Evolutionary conservation across 2,888 invertebrate species (phyloP).

Genomic region (Melinaea marsaeus): DNA sequence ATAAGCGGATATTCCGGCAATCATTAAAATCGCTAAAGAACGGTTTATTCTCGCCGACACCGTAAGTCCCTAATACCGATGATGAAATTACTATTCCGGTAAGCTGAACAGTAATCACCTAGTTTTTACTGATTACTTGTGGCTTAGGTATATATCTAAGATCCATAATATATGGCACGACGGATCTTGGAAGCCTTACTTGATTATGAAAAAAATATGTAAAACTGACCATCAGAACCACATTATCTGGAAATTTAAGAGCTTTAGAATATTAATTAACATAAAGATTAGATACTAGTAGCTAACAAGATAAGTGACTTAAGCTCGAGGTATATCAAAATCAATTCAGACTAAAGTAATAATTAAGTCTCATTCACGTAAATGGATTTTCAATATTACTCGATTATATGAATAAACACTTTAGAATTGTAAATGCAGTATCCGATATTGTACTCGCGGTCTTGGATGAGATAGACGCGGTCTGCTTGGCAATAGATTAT

Average conservation of each 20-base stretch:
- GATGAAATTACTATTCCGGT: constrained; percentile 24
- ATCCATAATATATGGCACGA: too few species aligned
- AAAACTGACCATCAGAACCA: too few species aligned
- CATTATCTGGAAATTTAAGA: too few species aligned
- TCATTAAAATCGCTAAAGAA: constrained; percentile 50
- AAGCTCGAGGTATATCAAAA: constrained; percentile 13
- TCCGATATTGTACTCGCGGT: constrained; percentile 38
- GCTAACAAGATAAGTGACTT: neutral
- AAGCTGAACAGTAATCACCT: constrained; percentile 18
- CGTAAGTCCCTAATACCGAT: constrained; percentile 27
- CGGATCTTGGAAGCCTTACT: too few species aligned
- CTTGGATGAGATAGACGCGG: constrained; percentile 23
- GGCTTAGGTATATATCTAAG: neutral
- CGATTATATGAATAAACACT: constrained; percentile 36
- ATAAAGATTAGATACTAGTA: neutral
- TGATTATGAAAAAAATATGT: too few species aligned
- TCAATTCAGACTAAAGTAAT: constrained; percentile 28
- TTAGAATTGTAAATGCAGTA: constrained; percentile 38
- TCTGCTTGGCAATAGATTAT: constrained; percentile 12
- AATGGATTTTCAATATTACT: constrained; percentile 33
- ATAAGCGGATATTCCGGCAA: constrained; percentile 49
- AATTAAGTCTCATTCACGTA: constrained; percentile 33
- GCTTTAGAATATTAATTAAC: neutral
- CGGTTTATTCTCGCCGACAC: constrained; percentile 25
- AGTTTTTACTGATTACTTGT: constrained; percentile 18